Percentiles rank a stretch among this genome's conserved stretches.
phyloP scores from a whole-genome alignment of 2,797 vertebrate genomes.

The Protonibea diacanthus region DNA sequence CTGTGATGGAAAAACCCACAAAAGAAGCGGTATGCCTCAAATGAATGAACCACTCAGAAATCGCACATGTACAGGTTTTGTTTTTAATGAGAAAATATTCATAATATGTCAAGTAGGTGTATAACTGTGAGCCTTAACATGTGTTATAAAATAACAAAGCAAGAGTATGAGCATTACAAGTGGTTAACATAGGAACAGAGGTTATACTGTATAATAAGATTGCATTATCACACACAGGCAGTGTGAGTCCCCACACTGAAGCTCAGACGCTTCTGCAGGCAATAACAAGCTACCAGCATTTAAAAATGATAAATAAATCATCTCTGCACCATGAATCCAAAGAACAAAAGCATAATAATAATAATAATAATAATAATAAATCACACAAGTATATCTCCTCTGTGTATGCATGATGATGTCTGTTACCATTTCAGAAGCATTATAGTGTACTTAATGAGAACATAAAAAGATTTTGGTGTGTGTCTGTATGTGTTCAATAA shows the following conservation, averaged over 20 bases:
- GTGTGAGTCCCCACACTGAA: constrained; percentile 42
- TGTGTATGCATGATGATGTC: constrained; percentile 26
- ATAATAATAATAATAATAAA: constrained; percentile 48
- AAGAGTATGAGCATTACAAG: constrained; percentile 89
- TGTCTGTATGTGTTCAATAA: not conserved
- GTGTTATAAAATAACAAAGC: constrained; percentile 93
- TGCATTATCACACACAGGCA: constrained; percentile 69
- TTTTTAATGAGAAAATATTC: constrained; percentile 99
- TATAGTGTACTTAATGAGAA: constrained; percentile 11
- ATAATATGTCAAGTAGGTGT: constrained; percentile 89
- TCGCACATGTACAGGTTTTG: constrained; percentile 77
- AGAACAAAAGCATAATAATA: constrained; percentile 65
- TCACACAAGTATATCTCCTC: constrained; percentile 72
- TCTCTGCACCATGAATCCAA: constrained; percentile 71
- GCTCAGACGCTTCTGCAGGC: constrained; percentile 12
- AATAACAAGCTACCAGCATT: constrained; percentile 59
- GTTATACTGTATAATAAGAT: constrained; percentile 76
- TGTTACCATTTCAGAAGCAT: constrained; percentile 28
- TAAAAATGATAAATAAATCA: constrained; percentile 78
- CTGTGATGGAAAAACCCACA: not conserved
- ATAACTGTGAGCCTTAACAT: constrained; percentile 90
- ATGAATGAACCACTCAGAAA: constrained; percentile 52
- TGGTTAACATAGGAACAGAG: constrained; percentile 92
- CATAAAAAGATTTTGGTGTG: not conserved
- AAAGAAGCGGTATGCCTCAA: not conserved